Base-by-base conservation (phyloP, 2,113 vertebrate species). In the Labrus mixtus region DNA sequence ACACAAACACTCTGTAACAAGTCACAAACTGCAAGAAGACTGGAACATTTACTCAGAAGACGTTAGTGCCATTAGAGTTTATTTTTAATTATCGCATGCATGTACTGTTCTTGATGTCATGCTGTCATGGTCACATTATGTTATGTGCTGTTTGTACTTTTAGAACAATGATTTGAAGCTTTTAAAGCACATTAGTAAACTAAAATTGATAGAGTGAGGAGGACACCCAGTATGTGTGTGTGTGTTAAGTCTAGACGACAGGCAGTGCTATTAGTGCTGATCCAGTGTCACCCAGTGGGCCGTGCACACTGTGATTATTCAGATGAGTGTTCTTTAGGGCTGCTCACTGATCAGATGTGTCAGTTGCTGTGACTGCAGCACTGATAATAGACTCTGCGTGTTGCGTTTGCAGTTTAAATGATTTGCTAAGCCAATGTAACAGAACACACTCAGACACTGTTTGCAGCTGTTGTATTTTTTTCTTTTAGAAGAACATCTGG, bases 251-350 rank as follows among this genome's bases (percentile, higher is more conserved):
- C 54, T 53, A 54, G 63, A 62, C 73, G 82, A 84, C 73, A 73
- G 68, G 37, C 57, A 4, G 64, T 37, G 55, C 41, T 66, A 70
- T 81, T 81, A 76, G 61, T 54, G 66, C 59, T 64, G 74, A 79
- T 68, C 70, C 45, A 19, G 57, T 78, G 83, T 87, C 80, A 67
- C 61, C 69, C 69, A 70, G 51, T 66, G 72, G 86, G 86, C 79
- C 36, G 19, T 55, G 75, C 79, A 73, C 58, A 64, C 79, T 67
- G 70, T 83, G 75, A 90, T 87, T 84, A 91, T 90, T 85, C 76
- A 90, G 80, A 88, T 73, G 77, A 75, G 48, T 46, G 33, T 60
- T 62, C 61, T 71, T 72, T 70, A 60, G 65, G 10, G 77, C 78
- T 61, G 69, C 72, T 74, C 71, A 25, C 77, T 87, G 79, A 87